A percentile compares a stretch with the other conserved stretches of the same genome.
Conservation (phyloP, 2,113 vertebrate genomes). For the Acanthisitta chloris region DNA sequence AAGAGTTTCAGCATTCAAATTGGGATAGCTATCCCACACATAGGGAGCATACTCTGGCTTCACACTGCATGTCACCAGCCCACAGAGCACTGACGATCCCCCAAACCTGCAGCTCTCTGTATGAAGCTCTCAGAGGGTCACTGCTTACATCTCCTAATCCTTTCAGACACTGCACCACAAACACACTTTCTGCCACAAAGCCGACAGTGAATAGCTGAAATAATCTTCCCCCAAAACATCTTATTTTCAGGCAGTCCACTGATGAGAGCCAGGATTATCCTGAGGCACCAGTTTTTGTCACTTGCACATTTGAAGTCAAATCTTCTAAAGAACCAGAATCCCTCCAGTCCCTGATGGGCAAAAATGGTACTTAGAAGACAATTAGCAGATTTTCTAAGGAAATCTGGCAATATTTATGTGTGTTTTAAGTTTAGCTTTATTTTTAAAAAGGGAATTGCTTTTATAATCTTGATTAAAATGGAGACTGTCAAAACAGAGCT, state of each 20-base stretch:
- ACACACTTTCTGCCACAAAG: not conserved
- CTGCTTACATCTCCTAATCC: not conserved
- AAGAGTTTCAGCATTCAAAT: not conserved
- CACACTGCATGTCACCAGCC: not conserved
- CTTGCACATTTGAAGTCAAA: not conserved
- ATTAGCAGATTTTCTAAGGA: not conserved
- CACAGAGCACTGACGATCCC: not conserved
- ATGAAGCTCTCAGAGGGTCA: not conserved
- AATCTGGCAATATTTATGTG: not conserved
- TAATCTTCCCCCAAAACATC: not conserved
- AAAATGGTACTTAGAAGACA: not conserved
- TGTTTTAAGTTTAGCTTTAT: not conserved
- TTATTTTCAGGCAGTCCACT: not conserved
- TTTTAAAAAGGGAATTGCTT: not conserved
- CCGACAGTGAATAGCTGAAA: not conserved
- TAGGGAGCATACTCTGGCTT: not conserved
- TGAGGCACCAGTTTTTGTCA: not conserved
- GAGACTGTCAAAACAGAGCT: conserved; percentile 11
- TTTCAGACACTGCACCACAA: not conserved
- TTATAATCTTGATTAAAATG: conserved; percentile 4
- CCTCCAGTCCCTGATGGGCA: not conserved
- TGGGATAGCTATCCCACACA: not conserved
- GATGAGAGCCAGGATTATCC: not conserved
- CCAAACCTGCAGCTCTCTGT: not conserved
- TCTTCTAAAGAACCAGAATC: not conserved